Percentiles rank a stretch among this genome's conserved stretches.
Evolutionary conservation across 2,113 vertebrate genomes (phyloP).

Genomic region (Ondatra zibethicus): DNA sequence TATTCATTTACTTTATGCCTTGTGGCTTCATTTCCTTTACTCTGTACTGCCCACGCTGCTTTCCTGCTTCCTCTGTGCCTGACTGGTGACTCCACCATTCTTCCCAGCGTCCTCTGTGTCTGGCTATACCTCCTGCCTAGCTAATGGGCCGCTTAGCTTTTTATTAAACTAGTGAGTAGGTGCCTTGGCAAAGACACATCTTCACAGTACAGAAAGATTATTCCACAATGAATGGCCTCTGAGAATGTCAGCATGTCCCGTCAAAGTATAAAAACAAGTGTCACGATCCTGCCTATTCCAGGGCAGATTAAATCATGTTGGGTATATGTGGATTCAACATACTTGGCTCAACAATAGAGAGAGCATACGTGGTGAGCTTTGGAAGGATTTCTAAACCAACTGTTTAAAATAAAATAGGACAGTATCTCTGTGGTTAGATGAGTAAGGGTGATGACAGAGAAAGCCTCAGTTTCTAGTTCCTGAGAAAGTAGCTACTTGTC

Average conservation of each 20-base stretch:
- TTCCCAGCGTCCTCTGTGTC: not conserved
- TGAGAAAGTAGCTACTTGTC: not conserved
- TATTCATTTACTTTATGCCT: not conserved
- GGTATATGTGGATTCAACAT: not conserved
- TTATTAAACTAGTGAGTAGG: not conserved
- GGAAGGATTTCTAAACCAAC: constrained; percentile 37
- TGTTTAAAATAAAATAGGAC: not conserved
- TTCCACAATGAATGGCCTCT: not conserved
- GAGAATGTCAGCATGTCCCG: not conserved
- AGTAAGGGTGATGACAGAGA: not conserved
- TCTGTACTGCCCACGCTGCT: not conserved
- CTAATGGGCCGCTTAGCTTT: not conserved
- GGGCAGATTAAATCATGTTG: not conserved
- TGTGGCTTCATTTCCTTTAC: not conserved
- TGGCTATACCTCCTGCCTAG: not conserved
- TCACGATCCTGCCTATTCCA: not conserved
- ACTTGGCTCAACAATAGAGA: constrained; percentile 1
- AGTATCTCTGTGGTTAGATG: not conserved
- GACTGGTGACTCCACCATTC: not conserved
- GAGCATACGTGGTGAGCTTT: not conserved
- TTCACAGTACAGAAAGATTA: not conserved
- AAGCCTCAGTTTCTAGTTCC: not conserved
- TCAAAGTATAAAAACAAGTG: not conserved
- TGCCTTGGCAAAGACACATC: not conserved
- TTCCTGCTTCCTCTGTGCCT: not conserved